Evolutionary conservation across 2,113 vertebrate genomes (phyloP).

Genomic region (Ranitomeya imitator): DNA sequence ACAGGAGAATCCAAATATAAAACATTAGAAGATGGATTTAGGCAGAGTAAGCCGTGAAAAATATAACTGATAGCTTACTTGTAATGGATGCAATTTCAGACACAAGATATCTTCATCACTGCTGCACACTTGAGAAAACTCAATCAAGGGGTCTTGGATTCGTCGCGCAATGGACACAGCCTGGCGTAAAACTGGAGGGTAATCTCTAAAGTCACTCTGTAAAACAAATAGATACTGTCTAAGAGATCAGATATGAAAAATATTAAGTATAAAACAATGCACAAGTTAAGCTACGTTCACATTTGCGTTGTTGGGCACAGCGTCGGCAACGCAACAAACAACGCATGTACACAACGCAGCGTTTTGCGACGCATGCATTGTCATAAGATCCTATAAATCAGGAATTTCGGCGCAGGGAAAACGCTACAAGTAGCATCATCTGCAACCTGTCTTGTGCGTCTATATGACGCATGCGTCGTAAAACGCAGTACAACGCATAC

Average conservation of each 20-base stretch:
- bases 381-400: too few relatives aligned
- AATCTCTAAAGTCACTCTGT: conserved; percentile 89
- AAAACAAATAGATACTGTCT: not conserved
- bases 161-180: conserved; percentile 94
- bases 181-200: conserved; percentile 92
- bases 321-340: too few relatives aligned
- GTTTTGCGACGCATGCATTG: too few relatives aligned
- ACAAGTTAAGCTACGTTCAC: too few relatives aligned
- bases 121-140: conserved; percentile 97
- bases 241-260: not conserved
- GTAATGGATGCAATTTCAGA: conserved; percentile 93
- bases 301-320: too few relatives aligned
- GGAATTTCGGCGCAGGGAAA: too few relatives aligned
- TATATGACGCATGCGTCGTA: too few relatives aligned
- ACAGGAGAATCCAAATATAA: not conserved
- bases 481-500: too few relatives aligned
- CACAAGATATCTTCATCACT: conserved; percentile 95
- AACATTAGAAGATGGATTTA: not conserved
- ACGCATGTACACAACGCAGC: too few relatives aligned
- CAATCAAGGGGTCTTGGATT: conserved; percentile 94
- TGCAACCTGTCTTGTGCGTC: too few relatives aligned
- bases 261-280: too few relatives aligned
- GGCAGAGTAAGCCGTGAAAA: not conserved
- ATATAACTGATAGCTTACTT: conserved; percentile 73
- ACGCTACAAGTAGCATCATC: too few relatives aligned